Evolutionary conservation across 2,797 vertebrate genomes (phyloP).

Genomic region (Pterois miles): DNA sequence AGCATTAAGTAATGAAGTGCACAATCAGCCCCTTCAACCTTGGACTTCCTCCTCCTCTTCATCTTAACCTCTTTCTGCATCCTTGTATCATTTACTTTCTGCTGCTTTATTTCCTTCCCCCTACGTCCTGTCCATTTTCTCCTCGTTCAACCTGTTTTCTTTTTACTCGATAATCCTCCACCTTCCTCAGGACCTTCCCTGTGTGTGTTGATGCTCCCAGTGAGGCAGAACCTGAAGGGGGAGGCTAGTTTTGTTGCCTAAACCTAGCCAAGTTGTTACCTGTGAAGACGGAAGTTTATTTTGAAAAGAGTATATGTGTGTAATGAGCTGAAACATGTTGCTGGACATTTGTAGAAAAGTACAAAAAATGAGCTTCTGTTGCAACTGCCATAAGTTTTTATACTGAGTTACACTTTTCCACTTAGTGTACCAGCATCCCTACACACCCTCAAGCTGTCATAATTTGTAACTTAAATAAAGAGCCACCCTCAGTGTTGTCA

Average conservation of each 20-base stretch:
- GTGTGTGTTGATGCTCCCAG: slow-evolving; percentile 11
- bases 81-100: slow-evolving; percentile 14
- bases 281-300: too few relatives aligned
- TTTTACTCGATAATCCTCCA: slow-evolving; percentile 4
- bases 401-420: not conserved
- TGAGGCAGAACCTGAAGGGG: slow-evolving; percentile 36
- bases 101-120: slow-evolving; percentile 2
- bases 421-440: not conserved
- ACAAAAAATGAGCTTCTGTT: not conserved
- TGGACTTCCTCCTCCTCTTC: slow-evolving; percentile 10
- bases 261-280: too few relatives aligned
- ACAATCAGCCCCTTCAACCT: slow-evolving; percentile 14
- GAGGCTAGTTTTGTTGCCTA: slow-evolving; percentile 4
- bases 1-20: slow-evolving; percentile 24
- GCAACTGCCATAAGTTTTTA: not conserved
- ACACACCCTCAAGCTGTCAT: not conserved
- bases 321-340: too few relatives aligned
- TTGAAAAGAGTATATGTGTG: too few relatives aligned
- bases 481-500: not conserved
- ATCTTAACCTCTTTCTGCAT: not conserved
- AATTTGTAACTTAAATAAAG: not conserved
- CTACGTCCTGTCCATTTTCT: not conserved
- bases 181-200: slow-evolving; percentile 10
- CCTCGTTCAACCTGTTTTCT: slow-evolving; percentile 4
- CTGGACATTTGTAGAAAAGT: too few relatives aligned